Conservation (phyloP, 2,888 invertebrate genomes). For the Drosophila antonietae region DNA sequence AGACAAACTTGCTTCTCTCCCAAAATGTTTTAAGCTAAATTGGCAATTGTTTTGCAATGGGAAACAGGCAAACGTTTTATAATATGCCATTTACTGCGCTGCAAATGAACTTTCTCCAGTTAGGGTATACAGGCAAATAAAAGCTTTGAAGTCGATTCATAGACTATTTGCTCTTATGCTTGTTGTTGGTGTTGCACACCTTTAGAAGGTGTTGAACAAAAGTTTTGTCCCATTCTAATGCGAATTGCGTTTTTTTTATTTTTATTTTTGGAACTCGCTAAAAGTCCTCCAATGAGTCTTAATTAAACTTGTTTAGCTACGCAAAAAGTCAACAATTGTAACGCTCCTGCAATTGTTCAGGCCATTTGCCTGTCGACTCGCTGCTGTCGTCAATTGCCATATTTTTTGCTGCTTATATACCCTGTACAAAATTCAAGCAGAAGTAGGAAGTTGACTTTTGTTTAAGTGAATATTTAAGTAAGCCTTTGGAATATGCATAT, state of each 20-base stretch:
- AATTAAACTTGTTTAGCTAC: constrained; percentile 68
- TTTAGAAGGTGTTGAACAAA: constrained; percentile 44
- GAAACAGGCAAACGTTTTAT: constrained; percentile 36
- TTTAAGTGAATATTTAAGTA: no score
- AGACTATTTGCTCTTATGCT: constrained; percentile 33
- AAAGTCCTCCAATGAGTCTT: constrained; percentile 58
- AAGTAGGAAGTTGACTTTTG: no score
- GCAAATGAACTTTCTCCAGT: constrained; percentile 46
- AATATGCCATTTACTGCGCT: constrained; percentile 58
- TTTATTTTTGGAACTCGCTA: constrained; percentile 1
- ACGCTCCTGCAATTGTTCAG: constrained; percentile 5
- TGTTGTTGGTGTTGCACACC: constrained; percentile 17
- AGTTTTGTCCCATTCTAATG: constrained; percentile 22
- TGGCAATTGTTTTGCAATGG: constrained; percentile 71
- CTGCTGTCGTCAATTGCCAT: constrained; percentile 19
- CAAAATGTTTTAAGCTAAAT: constrained; percentile 76
- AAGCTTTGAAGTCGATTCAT: constrained; percentile 6
- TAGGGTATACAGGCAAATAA: not conserved
- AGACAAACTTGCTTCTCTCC: constrained; percentile 59
- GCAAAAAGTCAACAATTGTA: constrained; percentile 63
- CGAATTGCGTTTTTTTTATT: not conserved
- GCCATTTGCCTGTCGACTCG: constrained; percentile 3
- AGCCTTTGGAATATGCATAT: not conserved
- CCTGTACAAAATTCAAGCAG: not conserved
- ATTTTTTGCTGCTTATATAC: not conserved